phyloP scores from a whole-genome alignment of 2,113 vertebrate genomes.

The Ammodytes marinus region DNA sequence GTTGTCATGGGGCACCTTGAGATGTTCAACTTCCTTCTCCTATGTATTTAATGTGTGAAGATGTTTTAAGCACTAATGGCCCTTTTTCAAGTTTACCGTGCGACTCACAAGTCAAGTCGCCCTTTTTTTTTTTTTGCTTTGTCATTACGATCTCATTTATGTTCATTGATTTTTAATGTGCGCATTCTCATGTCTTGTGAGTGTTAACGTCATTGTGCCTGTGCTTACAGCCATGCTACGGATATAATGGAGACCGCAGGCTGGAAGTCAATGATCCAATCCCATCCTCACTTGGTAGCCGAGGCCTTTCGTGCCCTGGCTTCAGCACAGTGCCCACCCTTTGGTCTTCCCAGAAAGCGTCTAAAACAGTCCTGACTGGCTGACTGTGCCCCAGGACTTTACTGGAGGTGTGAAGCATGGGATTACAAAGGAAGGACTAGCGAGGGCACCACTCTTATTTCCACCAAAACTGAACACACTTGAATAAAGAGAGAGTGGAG shows the following conservation, averaged over 20 bases:
- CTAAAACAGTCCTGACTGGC: conserved; percentile 97
- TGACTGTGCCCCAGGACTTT: conserved; percentile 83
- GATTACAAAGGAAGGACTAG: conserved; percentile 82
- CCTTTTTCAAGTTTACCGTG: conserved; percentile 41
- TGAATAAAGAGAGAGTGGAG: conserved; percentile 75
- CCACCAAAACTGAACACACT: conserved; percentile 82
- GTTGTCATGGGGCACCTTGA: conserved; percentile 70
- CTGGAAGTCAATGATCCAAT: conserved; percentile 99
- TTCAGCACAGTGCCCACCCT: conserved; percentile 97
- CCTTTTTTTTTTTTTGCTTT: conserved; percentile 52
- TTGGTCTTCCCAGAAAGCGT: conserved; percentile 96
- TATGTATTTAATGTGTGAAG: background rate
- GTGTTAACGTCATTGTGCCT: conserved; percentile 68
- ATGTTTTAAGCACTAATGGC: conserved; percentile 32
- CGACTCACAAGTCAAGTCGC: conserved; percentile 42
- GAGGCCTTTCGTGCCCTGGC: conserved; percentile 98
- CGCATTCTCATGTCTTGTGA: conserved; percentile 56
- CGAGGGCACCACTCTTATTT: conserved; percentile 88
- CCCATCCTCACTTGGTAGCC: conserved; percentile 98
- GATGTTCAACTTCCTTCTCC: conserved; percentile 26
- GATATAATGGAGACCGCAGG: conserved; percentile 99
- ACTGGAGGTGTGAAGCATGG: conserved; percentile 77
- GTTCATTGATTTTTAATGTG: conserved; percentile 82
- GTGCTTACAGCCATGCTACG: conserved; percentile 93
- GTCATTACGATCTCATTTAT: conserved; percentile 73